Evolutionary conservation across 2,888 invertebrate species (phyloP), one percentile per base, ranked within the genome.

Genomic region (Chalcis sispes): DNA sequence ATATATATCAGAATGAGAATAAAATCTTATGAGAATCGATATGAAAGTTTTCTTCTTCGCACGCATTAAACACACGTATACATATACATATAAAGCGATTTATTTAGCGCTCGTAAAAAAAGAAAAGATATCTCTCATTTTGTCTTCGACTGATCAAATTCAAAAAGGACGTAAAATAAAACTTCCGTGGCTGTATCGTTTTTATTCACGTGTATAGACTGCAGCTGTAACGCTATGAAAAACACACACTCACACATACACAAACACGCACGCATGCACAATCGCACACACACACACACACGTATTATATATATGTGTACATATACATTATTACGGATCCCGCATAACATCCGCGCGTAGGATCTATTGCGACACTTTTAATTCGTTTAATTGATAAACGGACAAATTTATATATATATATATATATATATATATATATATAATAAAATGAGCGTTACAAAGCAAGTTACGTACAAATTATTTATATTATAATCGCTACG

Each of bases 41-140:
- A 50, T 20, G 15, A 50, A 50, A 67, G 54, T 40, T 67, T 67
- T 29, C 46, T 67, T 27, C 54, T 27, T 18, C 0, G 8, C 25
- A 1, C 46, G 18, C 29, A 5, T 20, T 27, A 15, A 1, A 15
- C 25, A 1, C 46, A 27, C 29, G 4, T 20, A 15, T 18, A 46
- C 62, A 50, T 46, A 46, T 40, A 46, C 62, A 50, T 46, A 46
- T 40, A 66, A 54, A 36, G 66, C 66, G 54, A 66, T 54, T 54
- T 54, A 66, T 66, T 66, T 66, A 54, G 27, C 18, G 52, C 36
- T 25, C 36, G 54, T 66, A 66, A 13, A 42, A 42, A 66, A 52
- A 13, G 15, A 42, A 66, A 52, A 40, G 50, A 32, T 64, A 29
- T 42, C 56, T 66, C 58, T 67, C 46, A 67, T 67, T 67, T 46